Conservation (phyloP, 2,797 vertebrate genomes). For the Lutjanus argentimaculatus region DNA sequence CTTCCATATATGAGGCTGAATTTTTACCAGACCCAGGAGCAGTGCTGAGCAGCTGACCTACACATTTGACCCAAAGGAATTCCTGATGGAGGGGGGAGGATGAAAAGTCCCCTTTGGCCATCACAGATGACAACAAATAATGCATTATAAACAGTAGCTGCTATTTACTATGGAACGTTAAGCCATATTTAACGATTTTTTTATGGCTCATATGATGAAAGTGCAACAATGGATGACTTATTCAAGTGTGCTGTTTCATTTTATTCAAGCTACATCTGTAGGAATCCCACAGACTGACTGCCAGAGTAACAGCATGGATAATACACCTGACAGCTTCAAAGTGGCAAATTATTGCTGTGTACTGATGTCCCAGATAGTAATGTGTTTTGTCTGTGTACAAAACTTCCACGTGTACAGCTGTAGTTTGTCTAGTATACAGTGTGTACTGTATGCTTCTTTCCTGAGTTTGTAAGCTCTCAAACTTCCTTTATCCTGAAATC, state of each 20-base stretch:
- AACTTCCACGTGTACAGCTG: neutral
- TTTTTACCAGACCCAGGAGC: neutral
- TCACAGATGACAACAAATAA: conserved; percentile 7
- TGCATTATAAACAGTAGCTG: neutral
- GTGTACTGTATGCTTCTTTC: neutral
- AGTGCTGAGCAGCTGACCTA: neutral
- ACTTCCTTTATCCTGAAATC: conserved; percentile 12
- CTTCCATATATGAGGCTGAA: neutral
- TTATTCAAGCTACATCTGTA: conserved; percentile 26
- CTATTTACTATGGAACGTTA: neutral
- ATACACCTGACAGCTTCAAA: conserved; percentile 16
- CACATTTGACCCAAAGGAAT: neutral
- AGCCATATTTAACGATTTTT: neutral
- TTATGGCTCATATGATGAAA: neutral
- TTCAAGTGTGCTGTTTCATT: neutral
- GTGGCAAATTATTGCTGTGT: neutral
- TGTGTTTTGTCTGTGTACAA: neutral
- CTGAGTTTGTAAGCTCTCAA: conserved; percentile 7
- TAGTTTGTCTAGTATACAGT: neutral
- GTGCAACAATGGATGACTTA: neutral
- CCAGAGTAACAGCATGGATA: conserved; percentile 11
- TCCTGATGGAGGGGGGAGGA: neutral
- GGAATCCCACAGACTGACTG: neutral
- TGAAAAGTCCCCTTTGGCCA: neutral
- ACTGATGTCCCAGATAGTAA: conserved; percentile 12